Evolutionary conservation across 1,140 invertebrate species (phyloP).

Genomic region (Platorchestia sp.): DNA sequence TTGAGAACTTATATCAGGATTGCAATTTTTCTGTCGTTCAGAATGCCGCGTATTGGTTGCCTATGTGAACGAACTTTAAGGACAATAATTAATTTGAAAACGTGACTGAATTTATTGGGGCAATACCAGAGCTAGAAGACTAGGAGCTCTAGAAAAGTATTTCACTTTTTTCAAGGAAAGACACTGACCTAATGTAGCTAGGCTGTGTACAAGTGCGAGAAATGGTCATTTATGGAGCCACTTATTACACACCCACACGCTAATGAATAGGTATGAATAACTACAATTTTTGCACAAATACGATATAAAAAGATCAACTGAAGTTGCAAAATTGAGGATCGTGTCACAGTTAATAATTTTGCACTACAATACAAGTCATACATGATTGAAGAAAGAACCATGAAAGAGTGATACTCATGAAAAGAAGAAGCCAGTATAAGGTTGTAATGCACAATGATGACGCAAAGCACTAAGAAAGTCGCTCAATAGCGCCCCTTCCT

Average conservation of each 20-base stretch:
- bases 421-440: neutral
- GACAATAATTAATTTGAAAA: neutral
- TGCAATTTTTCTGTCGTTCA: too few relatives aligned
- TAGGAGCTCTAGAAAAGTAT: neutral
- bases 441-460: neutral
- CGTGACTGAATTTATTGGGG: neutral
- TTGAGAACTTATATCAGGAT: too few relatives aligned
- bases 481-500: slow-evolving; percentile 65
- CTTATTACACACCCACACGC: neutral
- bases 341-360: neutral
- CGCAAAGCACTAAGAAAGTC: neutral
- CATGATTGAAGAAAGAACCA: neutral
- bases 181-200: neutral
- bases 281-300: neutral
- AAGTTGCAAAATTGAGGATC: neutral
- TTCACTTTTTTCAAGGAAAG: neutral
- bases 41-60: too few relatives aligned
- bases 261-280: neutral
- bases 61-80: too few relatives aligned
- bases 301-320: neutral
- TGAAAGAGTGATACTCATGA: neutral
- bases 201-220: neutral
- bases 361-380: neutral
- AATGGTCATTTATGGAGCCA: neutral
- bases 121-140: neutral